phyloP scores from a whole-genome alignment of 1,140 invertebrate genomes.

The Leptopilina boulardi region DNA sequence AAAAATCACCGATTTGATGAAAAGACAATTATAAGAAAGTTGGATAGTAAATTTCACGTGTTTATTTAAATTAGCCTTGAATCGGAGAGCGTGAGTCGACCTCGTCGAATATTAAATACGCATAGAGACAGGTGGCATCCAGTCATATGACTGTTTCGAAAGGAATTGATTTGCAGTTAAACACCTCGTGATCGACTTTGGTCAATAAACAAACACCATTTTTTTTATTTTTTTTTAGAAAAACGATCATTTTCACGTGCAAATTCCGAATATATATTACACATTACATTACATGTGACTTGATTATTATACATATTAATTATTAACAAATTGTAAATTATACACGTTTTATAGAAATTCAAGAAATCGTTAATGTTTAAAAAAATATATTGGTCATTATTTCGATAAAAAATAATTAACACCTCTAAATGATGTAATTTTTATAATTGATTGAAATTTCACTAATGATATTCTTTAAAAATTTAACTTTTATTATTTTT shows the following conservation, averaged over 20 bases:
- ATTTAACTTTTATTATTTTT: too few relatives aligned
- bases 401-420: too few relatives aligned
- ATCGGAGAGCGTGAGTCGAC: constrained; percentile 51
- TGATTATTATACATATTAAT: too few relatives aligned
- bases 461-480: too few relatives aligned
- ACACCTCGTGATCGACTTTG: background rate
- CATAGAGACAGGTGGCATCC: constrained; percentile 40
- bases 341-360: too few relatives aligned
- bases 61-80: constrained; percentile 59
- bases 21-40: constrained; percentile 7
- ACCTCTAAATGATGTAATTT: too few relatives aligned
- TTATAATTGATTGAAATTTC: too few relatives aligned
- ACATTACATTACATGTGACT: too few relatives aligned
- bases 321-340: too few relatives aligned
- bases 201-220: constrained; percentile 8
- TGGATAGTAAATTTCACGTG: constrained; percentile 50
- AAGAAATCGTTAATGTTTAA: too few relatives aligned
- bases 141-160: constrained; percentile 47
- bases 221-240: background rate
- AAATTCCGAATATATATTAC: too few relatives aligned
- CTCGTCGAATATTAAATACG: constrained; percentile 45
- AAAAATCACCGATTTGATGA: background rate
- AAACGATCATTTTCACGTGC: background rate
- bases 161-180: constrained; percentile 43
- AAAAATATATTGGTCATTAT: too few relatives aligned